Conservation (phyloP, 2,113 vertebrate genomes). For the Embiotoca jacksoni region DNA sequence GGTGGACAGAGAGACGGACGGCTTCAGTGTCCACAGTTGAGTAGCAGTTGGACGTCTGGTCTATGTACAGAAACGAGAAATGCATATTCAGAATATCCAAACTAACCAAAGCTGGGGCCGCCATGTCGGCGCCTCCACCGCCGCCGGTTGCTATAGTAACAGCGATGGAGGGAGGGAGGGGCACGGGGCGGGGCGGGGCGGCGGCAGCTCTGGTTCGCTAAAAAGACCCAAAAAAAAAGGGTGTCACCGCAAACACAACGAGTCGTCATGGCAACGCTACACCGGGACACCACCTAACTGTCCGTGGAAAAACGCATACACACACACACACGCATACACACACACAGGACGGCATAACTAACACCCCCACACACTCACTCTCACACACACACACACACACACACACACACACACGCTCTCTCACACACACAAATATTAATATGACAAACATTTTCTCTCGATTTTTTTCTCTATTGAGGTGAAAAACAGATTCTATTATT, state of each 20-base stretch:
- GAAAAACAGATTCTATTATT: constrained; percentile 77
- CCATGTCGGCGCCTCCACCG: not conserved
- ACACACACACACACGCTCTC: constrained; percentile 18
- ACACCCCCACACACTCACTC: constrained; percentile 20
- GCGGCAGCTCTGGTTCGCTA: constrained; percentile 44
- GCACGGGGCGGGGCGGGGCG: not conserved
- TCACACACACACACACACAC: constrained; percentile 17
- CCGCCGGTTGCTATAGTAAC: constrained; percentile 24
- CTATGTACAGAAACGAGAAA: constrained; percentile 68
- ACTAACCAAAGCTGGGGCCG: constrained; percentile 48
- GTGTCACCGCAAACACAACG: constrained; percentile 67
- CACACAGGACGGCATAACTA: constrained; percentile 45
- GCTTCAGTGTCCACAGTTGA: constrained; percentile 17
- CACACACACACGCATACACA: constrained; percentile 5
- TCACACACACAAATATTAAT: constrained; percentile 40
- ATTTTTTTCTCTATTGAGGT: constrained; percentile 66
- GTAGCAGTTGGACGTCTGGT: constrained; percentile 25
- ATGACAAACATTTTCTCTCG: constrained; percentile 61
- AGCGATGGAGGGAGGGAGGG: not conserved
- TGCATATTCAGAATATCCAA: constrained; percentile 72
- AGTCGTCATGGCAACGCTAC: constrained; percentile 72
- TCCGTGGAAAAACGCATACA: constrained; percentile 55
- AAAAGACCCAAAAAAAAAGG: constrained; percentile 35
- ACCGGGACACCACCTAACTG: constrained; percentile 64
- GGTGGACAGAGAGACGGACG: constrained; percentile 30